Percentiles rank a stretch among this genome's conserved stretches.
These are phyloP conservation scores for Eugnorisma glareosa DNA, from an alignment of 2,888 invertebrate genomes.

Conservation along the genomic window DNA sequence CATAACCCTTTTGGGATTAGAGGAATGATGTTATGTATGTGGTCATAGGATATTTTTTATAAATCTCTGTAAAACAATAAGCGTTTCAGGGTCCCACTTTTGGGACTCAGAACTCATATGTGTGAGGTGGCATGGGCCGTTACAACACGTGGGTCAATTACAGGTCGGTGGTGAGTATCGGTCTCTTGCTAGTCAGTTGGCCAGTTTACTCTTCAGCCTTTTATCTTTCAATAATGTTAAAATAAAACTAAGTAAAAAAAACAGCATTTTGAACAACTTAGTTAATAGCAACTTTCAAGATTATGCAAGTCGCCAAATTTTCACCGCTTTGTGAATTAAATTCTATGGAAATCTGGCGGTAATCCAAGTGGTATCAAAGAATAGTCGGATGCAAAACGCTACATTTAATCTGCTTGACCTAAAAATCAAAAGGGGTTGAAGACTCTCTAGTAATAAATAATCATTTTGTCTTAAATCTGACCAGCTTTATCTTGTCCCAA, in stretches of 20 bases:
- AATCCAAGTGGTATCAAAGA: constrained; percentile 40
- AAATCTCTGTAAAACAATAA: not conserved
- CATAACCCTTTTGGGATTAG: too few relatives aligned
- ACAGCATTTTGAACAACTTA: constrained; percentile 13
- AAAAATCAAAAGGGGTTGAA: constrained; percentile 13
- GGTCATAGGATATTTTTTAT: too few relatives aligned
- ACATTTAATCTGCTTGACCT: constrained; percentile 24
- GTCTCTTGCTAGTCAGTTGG: not conserved
- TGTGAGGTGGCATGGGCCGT: not conserved
- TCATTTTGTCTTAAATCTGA: not conserved
- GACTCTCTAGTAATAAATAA: not conserved
- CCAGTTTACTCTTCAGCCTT: not conserved
- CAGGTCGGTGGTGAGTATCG: not conserved
- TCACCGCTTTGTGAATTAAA: constrained; percentile 17
- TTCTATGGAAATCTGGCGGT: constrained; percentile 38
- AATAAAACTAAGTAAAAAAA: constrained; percentile 8
- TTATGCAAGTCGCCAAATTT: constrained; percentile 31
- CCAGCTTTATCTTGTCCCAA: too few relatives aligned
- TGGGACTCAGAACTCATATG: too few relatives aligned
- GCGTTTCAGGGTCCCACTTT: not conserved
- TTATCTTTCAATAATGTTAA: not conserved
- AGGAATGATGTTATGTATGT: too few relatives aligned
- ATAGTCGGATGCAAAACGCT: constrained; percentile 26
- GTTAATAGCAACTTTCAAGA: constrained; percentile 4
- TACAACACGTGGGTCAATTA: not conserved